Evolutionary conservation across 2,113 vertebrate genomes (phyloP).

Genomic region (Lophius piscatorius): DNA sequence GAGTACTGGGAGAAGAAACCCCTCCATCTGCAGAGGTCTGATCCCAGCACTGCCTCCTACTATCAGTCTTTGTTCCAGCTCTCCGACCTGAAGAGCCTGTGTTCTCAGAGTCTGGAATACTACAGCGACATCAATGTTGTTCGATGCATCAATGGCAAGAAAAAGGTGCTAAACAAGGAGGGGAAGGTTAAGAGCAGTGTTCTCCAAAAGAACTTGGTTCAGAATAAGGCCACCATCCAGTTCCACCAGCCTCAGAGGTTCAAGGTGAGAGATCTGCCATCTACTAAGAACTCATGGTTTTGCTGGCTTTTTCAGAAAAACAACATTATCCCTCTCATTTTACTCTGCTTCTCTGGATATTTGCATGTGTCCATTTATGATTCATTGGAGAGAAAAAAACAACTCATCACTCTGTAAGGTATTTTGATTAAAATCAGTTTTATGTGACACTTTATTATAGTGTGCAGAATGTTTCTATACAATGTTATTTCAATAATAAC

Average conservation of each 20-base stretch:
- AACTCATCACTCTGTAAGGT: too few species aligned
- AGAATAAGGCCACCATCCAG: conserved; percentile 89
- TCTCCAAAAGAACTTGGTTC: conserved; percentile 84
- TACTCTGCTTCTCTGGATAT: too few species aligned
- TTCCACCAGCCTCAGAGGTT: conserved; percentile 95
- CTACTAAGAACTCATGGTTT: too few species aligned
- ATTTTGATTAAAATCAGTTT: too few species aligned
- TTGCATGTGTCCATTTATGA: too few species aligned
- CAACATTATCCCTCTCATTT: too few species aligned
- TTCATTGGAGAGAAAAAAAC: too few species aligned
- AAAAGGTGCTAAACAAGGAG: conserved; percentile 85
- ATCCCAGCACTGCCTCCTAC: conserved; percentile 73
- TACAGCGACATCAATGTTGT: conserved; percentile 86
- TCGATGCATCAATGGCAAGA: conserved; percentile 83
- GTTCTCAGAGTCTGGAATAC: conserved; percentile 78
- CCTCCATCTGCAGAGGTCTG: conserved; percentile 82
- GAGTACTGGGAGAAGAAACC: conserved; percentile 92
- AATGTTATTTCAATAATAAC: too few species aligned
- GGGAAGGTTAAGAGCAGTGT: conserved; percentile 82
- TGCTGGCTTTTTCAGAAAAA: too few species aligned
- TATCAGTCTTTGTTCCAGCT: conserved; percentile 87
- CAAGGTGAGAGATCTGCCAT: conserved; percentile 87
- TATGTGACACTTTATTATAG: too few species aligned
- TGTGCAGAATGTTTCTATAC: too few species aligned
- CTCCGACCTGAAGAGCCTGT: conserved; percentile 81